Evolutionary conservation across 2,888 invertebrate genomes (phyloP).

Genomic region (Xanthorhoe designata): DNA sequence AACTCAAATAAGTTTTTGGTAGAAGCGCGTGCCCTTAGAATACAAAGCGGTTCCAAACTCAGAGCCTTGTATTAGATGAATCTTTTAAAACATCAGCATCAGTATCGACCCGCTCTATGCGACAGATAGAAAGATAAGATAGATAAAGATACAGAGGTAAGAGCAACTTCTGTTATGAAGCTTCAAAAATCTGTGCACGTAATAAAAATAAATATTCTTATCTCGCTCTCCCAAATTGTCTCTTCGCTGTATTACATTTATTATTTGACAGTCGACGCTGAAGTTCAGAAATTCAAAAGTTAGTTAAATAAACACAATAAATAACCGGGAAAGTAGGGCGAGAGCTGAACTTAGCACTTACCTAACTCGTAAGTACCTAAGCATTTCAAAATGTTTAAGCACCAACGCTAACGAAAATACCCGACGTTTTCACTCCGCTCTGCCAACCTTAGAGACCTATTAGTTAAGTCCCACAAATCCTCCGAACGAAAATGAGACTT

Average conservation of each 20-base stretch:
- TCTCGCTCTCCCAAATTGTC: background rate
- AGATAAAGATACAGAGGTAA: too few relatives aligned
- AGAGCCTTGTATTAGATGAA: slow-evolving; percentile 8
- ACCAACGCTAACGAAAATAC: slow-evolving; percentile 3
- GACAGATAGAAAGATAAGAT: too few relatives aligned
- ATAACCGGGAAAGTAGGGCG: slow-evolving; percentile 7
- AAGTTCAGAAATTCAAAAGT: slow-evolving; percentile 1
- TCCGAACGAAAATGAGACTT: slow-evolving; percentile 19
- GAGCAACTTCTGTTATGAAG: background rate
- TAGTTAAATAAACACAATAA: background rate
- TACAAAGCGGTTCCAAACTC: slow-evolving; percentile 30
- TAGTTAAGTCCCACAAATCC: slow-evolving; percentile 16
- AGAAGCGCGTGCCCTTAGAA: slow-evolving; percentile 19
- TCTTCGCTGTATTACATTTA: background rate
- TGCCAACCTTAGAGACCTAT: slow-evolving; percentile 18
- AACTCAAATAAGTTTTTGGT: slow-evolving; percentile 32
- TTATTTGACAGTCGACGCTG: background rate
- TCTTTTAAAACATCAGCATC: slow-evolving; percentile 24
- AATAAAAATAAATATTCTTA: background rate
- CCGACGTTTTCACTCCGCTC: slow-evolving; percentile 13
- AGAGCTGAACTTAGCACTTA: slow-evolving; percentile 7
- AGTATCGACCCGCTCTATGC: slow-evolving; percentile 15
- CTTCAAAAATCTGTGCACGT: background rate
- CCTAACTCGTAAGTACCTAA: slow-evolving; percentile 3
- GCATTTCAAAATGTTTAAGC: slow-evolving; percentile 8